Evolutionary conservation across 2,797 vertebrate species (phyloP), one percentile per base, ranked within the genome.

Genomic region (Malacoctenus gilli): DNA sequence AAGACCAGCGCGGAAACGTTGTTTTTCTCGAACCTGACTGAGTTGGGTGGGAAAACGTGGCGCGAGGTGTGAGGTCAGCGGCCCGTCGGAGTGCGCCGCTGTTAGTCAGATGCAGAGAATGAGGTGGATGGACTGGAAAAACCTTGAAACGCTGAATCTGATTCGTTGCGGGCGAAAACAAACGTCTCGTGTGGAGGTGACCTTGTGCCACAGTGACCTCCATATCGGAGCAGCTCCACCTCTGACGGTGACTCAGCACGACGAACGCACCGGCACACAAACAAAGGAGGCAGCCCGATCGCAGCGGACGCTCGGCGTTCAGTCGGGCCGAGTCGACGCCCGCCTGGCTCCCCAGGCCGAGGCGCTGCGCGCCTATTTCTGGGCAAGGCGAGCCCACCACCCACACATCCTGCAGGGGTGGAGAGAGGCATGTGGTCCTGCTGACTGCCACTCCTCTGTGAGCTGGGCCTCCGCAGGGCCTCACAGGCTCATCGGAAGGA

Each of bases 331-430:
- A 67, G 62, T 65, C 4, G 59, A 83, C 84, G 87, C 87, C 73
- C 63, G 69, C 85, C 73, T 68, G 74, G 58, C 72, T 80, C 67
- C 61, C 78, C 37, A 68, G 60, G 72, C 66, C 43, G 64, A 81
- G 84, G 82, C 87, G 87, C 87, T 83, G 75, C 3, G 68, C 5
- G 77, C 85, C 72, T 87, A 90, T 90, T 92, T 89, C 90, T 86
- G 88, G 89, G 87, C 75, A 85, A 87, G 89, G 85, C 86, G 82
- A 86, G 85, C 77, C 90, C 91, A 85, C 92, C 92, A 85, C 92
- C 92, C 85, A 93, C 92, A 85, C 89, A 77, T 68, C 77, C 85
- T 91, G 92, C 91, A 91, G 90, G 92, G 92, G 92, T 90, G 91
- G 91, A 92, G 83, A 88, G 82, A 89, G 90, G 90, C 86, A 92